These are phyloP conservation scores for Bathynomus jamesi DNA, from an alignment of 1,140 invertebrate genomes.

Conservation along the genomic window DNA sequence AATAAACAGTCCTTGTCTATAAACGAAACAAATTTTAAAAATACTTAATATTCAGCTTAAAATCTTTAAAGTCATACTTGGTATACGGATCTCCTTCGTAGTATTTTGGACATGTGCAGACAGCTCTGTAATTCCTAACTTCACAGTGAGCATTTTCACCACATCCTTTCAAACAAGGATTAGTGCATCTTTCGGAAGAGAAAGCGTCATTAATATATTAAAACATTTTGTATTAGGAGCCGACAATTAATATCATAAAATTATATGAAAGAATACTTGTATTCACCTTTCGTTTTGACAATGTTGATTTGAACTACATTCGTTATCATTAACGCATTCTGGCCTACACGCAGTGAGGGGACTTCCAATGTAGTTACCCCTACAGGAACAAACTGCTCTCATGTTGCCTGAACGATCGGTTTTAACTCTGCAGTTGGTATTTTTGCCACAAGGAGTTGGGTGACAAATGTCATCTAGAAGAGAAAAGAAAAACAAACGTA, in stretches of 20 bases:
- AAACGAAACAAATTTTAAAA: not conserved
- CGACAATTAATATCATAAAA: not conserved
- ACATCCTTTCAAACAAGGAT: slow-evolving; percentile 39
- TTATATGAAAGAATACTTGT: not conserved
- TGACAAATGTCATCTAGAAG: slow-evolving; percentile 50
- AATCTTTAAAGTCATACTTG: slow-evolving; percentile 4
- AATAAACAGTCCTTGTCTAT: too few relatives aligned
- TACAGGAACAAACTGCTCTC: slow-evolving; percentile 57
- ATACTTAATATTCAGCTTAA: not conserved
- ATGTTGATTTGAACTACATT: slow-evolving; percentile 50
- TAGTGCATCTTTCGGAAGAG: slow-evolving; percentile 38
- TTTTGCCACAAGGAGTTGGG: slow-evolving; percentile 55
- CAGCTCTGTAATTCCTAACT: slow-evolving; percentile 39
- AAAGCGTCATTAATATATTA: too few relatives aligned
- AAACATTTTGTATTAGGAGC: not conserved
- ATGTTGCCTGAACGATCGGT: slow-evolving; percentile 9
- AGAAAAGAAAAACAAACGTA: too few relatives aligned
- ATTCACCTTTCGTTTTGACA: slow-evolving; percentile 23
- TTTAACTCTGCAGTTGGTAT: slow-evolving; percentile 48
- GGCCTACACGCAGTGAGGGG: slow-evolving; percentile 64
- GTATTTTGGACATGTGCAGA: slow-evolving; percentile 62
- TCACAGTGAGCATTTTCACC: slow-evolving; percentile 40
- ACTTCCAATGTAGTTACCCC: slow-evolving; percentile 56
- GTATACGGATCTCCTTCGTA: slow-evolving; percentile 49
- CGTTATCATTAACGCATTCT: slow-evolving; percentile 66